These are phyloP conservation scores for Laticauda colubrina DNA, from an alignment of 2,113 vertebrate species.

Conservation along the genomic window DNA sequence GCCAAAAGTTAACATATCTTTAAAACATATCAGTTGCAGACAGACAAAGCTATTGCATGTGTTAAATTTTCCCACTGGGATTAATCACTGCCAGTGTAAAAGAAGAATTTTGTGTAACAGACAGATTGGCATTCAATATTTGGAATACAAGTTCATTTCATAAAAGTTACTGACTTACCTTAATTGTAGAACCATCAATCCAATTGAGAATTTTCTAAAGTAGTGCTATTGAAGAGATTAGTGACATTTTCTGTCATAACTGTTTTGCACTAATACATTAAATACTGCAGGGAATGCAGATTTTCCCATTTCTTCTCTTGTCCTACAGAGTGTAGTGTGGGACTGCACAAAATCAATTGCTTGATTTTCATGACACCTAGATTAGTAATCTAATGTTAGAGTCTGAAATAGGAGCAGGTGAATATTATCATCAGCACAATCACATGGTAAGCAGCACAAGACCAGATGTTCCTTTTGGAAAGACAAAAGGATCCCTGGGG, in stretches of 20 bases:
- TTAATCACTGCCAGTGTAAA: background rate
- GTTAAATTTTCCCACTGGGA: background rate
- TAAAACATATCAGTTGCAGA: background rate
- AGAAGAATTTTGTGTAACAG: background rate
- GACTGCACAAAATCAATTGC: background rate
- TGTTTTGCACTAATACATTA: background rate
- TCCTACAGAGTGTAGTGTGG: background rate
- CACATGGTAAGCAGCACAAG: background rate
- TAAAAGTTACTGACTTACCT: background rate
- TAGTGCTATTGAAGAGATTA: background rate
- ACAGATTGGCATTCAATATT: background rate
- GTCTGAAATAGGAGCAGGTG: background rate
- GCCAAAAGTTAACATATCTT: background rate
- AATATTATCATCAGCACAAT: background rate
- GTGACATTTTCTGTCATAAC: background rate
- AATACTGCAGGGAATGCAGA: background rate
- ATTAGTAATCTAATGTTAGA: background rate
- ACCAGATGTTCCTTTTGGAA: background rate
- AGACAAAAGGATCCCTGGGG: background rate
- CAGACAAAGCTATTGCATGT: background rate
- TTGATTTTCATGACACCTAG: background rate
- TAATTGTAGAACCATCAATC: background rate
- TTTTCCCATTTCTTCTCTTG: background rate
- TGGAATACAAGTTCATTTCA: background rate
- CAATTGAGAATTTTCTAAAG: background rate